Percentiles rank a stretch among this genome's conserved stretches.
phyloP scores from a whole-genome alignment of 2,888 invertebrate species.

The Caenorhabditis drosophilae region DNA sequence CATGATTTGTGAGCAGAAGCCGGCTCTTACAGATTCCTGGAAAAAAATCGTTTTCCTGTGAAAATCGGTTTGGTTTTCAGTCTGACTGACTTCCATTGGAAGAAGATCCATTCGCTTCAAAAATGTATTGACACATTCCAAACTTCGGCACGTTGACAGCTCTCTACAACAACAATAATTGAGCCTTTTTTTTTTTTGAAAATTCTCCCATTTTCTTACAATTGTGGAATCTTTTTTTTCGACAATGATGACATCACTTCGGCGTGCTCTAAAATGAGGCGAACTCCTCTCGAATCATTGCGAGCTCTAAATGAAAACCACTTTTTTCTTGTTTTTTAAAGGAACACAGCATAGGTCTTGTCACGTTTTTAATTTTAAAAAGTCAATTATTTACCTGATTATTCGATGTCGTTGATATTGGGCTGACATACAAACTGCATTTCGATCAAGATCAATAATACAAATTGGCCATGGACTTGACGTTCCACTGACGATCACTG shows the following conservation, averaged over 20 bases:
- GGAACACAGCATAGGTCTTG: too few species aligned
- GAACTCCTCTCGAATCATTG: constrained; percentile 38
- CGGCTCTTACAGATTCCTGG: constrained; percentile 49
- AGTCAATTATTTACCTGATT: constrained; percentile 4
- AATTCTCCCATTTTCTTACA: constrained; percentile 18
- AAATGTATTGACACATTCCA: constrained; percentile 46
- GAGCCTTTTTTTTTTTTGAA: too few species aligned
- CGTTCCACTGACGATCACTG: constrained; percentile 38
- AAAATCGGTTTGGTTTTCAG: too few species aligned
- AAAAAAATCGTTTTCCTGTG: too few species aligned
- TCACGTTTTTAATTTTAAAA: neutral
- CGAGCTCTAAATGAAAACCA: constrained; percentile 12
- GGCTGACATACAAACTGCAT: constrained; percentile 57
- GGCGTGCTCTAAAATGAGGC: constrained; percentile 37
- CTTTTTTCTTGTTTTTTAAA: neutral
- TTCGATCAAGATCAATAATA: constrained; percentile 60
- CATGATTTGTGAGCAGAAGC: constrained; percentile 59
- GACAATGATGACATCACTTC: constrained; percentile 27
- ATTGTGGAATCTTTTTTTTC: constrained; percentile 21
- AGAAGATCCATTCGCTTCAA: constrained; percentile 51
- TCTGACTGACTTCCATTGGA: constrained; percentile 54
- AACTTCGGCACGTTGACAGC: constrained; percentile 32
- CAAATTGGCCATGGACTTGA: constrained; percentile 58
- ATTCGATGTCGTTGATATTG: constrained; percentile 45
- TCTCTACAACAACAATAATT: constrained; percentile 45